These are phyloP conservation scores for Prinia subflava DNA, from an alignment of 2,113 vertebrate genomes.

Conservation along the genomic window DNA sequence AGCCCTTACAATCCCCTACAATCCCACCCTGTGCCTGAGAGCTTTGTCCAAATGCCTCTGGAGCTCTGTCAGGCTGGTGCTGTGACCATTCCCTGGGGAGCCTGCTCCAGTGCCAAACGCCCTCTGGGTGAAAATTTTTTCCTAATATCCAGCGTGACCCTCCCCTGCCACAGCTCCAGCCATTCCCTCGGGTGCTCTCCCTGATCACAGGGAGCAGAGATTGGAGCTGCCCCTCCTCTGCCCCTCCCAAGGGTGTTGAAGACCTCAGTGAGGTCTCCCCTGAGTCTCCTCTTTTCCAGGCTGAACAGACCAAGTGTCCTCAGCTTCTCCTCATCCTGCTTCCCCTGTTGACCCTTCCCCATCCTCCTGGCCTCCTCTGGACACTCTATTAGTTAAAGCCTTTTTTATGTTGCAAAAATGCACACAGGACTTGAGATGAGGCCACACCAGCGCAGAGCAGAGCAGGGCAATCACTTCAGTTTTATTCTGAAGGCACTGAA, in stretches of 20 bases:
- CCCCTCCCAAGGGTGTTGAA: background rate
- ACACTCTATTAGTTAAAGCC: background rate
- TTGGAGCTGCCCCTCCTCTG: background rate
- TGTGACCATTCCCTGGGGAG: background rate
- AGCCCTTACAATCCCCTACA: background rate
- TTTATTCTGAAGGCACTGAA: background rate
- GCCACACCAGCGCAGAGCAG: rapidly evolving
- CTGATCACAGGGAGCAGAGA: background rate
- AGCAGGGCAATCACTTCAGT: background rate
- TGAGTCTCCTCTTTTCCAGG: background rate
- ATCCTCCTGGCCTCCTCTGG: background rate
- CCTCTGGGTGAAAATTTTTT: rapidly evolving
- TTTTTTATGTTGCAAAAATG: background rate
- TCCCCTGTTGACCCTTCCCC: background rate
- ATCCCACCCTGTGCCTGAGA: too few relatives aligned
- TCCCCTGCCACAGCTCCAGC: background rate
- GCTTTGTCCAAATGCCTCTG: background rate
- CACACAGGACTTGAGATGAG: background rate
- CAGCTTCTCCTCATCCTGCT: rapidly evolving
- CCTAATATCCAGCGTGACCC: background rate
- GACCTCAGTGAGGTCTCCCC: background rate
- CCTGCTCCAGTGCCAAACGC: background rate
- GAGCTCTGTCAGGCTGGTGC: background rate
- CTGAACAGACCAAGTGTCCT: background rate
- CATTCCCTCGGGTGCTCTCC: background rate